Evolutionary conservation across 2,797 vertebrate species (phyloP).

Genomic region (Karalla daura): DNA sequence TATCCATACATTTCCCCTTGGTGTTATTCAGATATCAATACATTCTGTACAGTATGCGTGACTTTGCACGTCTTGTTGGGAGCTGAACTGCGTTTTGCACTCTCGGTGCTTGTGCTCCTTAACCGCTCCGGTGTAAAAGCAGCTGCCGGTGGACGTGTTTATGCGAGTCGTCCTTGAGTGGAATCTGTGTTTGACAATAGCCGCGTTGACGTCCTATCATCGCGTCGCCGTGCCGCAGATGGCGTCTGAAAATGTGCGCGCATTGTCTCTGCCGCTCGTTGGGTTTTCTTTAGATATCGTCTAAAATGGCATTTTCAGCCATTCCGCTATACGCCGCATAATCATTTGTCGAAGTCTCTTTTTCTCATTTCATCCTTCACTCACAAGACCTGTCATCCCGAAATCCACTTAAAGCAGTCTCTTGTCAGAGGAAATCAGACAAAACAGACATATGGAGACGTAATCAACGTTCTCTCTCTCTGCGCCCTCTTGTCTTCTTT

Average conservation of each 20-base stretch:
- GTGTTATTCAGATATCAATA: too few species aligned
- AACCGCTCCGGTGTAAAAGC: too few species aligned
- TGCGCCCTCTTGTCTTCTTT: constrained; percentile 19
- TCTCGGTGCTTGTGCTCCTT: too few species aligned
- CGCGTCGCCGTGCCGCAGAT: too few species aligned
- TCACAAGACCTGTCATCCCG: constrained; percentile 43
- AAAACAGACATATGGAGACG: constrained; percentile 45
- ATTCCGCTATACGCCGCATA: constrained; percentile 65
- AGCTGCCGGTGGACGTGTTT: too few species aligned
- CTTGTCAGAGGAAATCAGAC: constrained; percentile 56
- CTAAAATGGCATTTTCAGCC: constrained; percentile 39
- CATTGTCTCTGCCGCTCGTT: constrained; percentile 3
- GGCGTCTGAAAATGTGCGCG: too few species aligned
- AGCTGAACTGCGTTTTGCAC: too few species aligned
- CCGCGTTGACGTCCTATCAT: neutral
- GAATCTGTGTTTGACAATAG: neutral
- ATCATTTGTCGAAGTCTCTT: constrained; percentile 47
- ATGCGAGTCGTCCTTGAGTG: neutral
- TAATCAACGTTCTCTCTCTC: constrained; percentile 39
- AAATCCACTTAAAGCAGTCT: constrained; percentile 49
- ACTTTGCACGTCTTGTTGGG: too few species aligned
- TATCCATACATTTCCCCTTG: too few species aligned
- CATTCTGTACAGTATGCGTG: too few species aligned
- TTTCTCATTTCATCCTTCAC: constrained; percentile 51
- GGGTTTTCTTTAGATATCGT: constrained; percentile 47